Conservation (phyloP, 2,797 vertebrate species). For the Galagoides demidoff region DNA sequence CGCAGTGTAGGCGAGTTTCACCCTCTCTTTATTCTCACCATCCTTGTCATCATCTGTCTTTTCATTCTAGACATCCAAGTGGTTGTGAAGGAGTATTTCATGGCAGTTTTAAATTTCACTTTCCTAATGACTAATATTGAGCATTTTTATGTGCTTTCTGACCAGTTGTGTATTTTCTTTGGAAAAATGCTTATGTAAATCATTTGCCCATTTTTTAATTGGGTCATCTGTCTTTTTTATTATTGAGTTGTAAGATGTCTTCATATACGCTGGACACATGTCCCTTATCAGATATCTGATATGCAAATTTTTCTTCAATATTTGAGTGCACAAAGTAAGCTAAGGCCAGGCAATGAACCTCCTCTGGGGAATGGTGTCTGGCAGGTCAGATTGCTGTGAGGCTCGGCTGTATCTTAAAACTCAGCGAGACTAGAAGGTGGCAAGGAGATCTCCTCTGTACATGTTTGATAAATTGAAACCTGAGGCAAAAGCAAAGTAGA, state of each 20-base stretch:
- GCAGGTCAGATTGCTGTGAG: background rate
- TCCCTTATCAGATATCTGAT: background rate
- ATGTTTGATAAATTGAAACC: slow-evolving; percentile 58
- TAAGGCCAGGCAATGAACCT: background rate
- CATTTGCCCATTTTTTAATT: background rate
- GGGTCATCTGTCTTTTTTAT: background rate
- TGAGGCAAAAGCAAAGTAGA: slow-evolving; percentile 45
- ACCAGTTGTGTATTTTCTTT: background rate
- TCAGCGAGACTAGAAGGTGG: background rate
- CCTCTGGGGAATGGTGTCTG: background rate
- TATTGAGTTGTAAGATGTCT: background rate
- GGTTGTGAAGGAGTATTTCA: background rate
- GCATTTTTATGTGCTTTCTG: background rate
- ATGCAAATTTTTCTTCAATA: slow-evolving; percentile 2
- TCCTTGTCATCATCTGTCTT: background rate
- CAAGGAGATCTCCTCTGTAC: background rate
- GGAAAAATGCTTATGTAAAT: background rate
- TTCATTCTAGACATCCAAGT: background rate
- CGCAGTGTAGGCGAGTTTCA: background rate
- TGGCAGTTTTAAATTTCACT: background rate
- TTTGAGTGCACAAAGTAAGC: background rate
- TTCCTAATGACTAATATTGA: background rate
- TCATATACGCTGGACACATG: background rate
- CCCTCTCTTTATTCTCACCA: background rate
- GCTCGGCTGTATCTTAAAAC: background rate